Percentiles rank a stretch among this genome's conserved stretches.
Conservation (phyloP, 2,888 invertebrate genomes). For the Tortrix viridana region DNA sequence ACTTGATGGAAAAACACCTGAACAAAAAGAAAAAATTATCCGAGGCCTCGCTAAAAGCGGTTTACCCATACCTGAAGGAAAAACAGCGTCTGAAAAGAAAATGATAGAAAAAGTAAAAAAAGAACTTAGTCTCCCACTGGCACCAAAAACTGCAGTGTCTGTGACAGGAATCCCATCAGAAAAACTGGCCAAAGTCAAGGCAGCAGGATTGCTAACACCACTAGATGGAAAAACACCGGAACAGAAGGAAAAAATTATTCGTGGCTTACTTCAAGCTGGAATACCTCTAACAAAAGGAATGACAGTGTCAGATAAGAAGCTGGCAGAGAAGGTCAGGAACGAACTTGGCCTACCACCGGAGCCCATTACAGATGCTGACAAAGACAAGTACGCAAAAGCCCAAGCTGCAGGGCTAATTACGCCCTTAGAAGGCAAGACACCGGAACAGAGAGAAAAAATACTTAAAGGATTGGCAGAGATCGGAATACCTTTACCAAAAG, state of each 20-base stretch:
- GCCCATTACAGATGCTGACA: too few relatives aligned
- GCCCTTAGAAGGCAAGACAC: neutral
- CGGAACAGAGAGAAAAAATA: slow-evolving; percentile 9
- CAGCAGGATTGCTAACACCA: too few relatives aligned
- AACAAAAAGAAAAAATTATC: neutral
- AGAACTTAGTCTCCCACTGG: too few relatives aligned
- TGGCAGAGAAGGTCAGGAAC: neutral
- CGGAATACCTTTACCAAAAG: neutral
- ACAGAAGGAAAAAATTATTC: too few relatives aligned
- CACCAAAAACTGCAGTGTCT: too few relatives aligned
- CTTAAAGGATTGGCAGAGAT: neutral
- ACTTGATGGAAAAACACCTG: slow-evolving; percentile 1
- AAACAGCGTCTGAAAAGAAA: neutral
- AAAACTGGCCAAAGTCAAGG: too few relatives aligned
- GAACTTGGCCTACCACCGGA: too few relatives aligned
- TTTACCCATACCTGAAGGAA: neutral
- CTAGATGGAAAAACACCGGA: neutral
- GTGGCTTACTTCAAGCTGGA: too few relatives aligned
- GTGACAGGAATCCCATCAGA: too few relatives aligned
- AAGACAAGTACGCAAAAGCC: slow-evolving; percentile 46
- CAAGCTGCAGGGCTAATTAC: neutral
- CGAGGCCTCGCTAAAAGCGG: neutral
- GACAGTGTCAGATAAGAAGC: too few relatives aligned
- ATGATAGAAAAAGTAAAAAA: neutral
- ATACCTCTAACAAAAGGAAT: too few relatives aligned